Evolutionary conservation across 1,140 invertebrate species (phyloP), one percentile per base, ranked within the genome.

Genomic region (Steinernema khuongi): DNA sequence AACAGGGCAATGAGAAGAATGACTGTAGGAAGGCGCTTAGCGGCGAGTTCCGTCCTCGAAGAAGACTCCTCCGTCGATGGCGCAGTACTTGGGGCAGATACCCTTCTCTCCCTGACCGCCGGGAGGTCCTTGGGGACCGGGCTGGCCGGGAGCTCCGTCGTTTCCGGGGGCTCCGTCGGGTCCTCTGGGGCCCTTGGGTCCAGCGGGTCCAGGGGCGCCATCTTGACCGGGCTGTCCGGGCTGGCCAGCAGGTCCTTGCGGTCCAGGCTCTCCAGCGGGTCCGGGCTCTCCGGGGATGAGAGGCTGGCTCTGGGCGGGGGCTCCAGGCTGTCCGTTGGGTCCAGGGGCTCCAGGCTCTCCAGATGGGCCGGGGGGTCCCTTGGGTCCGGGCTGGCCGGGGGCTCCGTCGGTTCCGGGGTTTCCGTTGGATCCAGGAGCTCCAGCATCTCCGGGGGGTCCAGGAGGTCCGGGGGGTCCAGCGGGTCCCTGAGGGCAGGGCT

Each of bases 1-100:
- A 17, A 60, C 50, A 60, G 22, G 26, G 26, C 14, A 60, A 60
- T 4, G 50, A 60, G 50, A n/a, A 60, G 50, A 60, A 41, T 11
- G 36, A 41, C 36, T 7, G 36, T 11, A 41, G 36, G 36, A 41
- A 41, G 36, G n/a, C n/a, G 36, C 19, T 26, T 60, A 60, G 19
- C 50, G 50, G 50, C 50, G 50, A 60, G 81, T 82, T 68, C 81
- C 81, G 44, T 82, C 81, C 22, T 83, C 81, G 74, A 84, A 82
- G 78, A 82, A 82, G 73, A 82, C 73, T 36, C 81, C 81, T 22
- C 81, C 81, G 79, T 82, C 81, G 28, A 81, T 73, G 30, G 81
- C 80, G 72, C 81, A 82, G 71, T 82, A 82, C 73, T 82, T 82
- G 29, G 81, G 81, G 73, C 80, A 81, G 71, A 81, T 82, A 29